These are phyloP conservation scores for Poecilia latipinna DNA, from an alignment of 2,113 vertebrate species.

Conservation along the genomic window DNA sequence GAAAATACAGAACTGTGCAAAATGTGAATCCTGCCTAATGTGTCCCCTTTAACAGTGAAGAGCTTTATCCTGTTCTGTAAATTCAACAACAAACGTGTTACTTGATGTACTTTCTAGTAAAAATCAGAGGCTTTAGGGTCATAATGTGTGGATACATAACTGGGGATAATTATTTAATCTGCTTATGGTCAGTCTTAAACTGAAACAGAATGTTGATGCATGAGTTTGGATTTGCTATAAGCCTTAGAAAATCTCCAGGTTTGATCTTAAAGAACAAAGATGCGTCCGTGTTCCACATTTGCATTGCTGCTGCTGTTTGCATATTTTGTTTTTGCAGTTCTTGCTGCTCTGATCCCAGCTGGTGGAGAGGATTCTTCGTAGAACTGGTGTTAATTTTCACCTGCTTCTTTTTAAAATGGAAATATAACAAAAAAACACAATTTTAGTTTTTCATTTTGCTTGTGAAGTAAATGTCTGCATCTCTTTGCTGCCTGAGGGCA, in stretches of 20 bases:
- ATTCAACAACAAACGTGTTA: not conserved
- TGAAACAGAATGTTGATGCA: not conserved
- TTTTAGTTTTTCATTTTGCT: not conserved
- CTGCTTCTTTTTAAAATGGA: not conserved
- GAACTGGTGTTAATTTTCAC: not conserved
- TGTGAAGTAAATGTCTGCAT: not conserved
- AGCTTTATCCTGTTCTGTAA: not conserved
- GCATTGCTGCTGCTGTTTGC: conserved; percentile 17
- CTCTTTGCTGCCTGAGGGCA: conserved; percentile 10
- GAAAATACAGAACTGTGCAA: no score
- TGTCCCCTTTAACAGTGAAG: not conserved
- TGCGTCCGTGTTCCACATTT: not conserved
- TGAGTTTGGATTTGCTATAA: not conserved
- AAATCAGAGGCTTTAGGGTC: no score
- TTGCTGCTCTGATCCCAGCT: conserved; percentile 10
- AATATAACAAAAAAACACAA: not conserved
- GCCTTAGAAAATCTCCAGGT: not conserved
- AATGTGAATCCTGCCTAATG: no score
- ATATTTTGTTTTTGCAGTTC: conserved; percentile 1
- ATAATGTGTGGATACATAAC: not conserved
- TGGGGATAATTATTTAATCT: no score
- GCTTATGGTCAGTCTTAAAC: not conserved
- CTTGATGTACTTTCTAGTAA: not conserved
- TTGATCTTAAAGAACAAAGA: not conserved
- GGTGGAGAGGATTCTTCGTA: not conserved